Evolutionary conservation across 2,113 vertebrate species (phyloP).

Genomic region (Daboia siamensis): DNA sequence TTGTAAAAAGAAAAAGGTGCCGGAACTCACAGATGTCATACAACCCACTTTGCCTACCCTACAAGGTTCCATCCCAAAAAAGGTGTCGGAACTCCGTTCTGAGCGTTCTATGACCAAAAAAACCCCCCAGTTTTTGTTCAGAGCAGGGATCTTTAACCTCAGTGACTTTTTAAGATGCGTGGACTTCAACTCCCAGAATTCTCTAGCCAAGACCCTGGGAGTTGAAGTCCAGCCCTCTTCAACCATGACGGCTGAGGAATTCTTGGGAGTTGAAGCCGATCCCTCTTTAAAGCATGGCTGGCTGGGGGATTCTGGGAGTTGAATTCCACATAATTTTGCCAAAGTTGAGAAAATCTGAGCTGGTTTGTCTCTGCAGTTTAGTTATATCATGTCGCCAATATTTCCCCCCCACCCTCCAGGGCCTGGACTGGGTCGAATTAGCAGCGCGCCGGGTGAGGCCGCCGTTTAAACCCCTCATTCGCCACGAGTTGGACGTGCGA

Average conservation of each 20-base stretch:
- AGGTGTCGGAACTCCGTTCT: too few relatives aligned
- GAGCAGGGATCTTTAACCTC: neutral
- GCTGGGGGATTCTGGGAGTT: neutral
- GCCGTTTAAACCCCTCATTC: slow-evolving; percentile 86
- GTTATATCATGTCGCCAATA: neutral
- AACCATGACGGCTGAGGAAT: too few relatives aligned
- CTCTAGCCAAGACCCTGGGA: neutral
- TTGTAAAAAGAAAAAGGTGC: too few relatives aligned
- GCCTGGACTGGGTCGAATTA: slow-evolving; percentile 81
- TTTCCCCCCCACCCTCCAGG: slow-evolving; percentile 60
- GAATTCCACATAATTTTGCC: neutral
- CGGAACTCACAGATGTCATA: too few relatives aligned
- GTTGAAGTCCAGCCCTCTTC: neutral
- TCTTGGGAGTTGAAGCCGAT: too few relatives aligned
- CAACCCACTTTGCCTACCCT: too few relatives aligned
- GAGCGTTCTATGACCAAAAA: too few relatives aligned
- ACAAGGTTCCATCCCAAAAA: too few relatives aligned
- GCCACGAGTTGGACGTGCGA: slow-evolving; percentile 85
- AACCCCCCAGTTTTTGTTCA: neutral
- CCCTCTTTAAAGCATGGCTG: too few relatives aligned
- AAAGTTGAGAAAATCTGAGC: too few relatives aligned
- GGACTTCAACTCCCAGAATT: neutral
- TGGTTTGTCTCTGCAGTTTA: neutral
- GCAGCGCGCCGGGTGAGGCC: slow-evolving; percentile 77
- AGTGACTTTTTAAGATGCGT: neutral